These are phyloP conservation scores for Illadopsis cleaveri DNA, from an alignment of 2,113 vertebrate species.

Conservation along the genomic window DNA sequence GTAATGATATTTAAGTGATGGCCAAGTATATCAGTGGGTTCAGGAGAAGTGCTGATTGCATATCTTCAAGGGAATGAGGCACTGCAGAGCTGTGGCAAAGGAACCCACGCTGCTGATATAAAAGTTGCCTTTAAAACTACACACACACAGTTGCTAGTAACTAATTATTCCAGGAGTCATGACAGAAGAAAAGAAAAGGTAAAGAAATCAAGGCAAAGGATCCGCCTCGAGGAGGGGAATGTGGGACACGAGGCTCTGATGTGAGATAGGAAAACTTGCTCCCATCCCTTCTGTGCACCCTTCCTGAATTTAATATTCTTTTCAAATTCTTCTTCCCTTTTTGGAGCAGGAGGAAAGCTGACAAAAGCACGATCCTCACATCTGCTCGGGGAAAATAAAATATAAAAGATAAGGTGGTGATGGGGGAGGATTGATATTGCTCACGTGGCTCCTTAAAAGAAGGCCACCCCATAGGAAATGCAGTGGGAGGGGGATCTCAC, in stretches of 20 bases:
- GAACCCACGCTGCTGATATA: neutral
- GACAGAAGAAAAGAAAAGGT: conserved; percentile 32
- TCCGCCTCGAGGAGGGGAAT: conserved; percentile 35
- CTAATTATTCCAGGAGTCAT: conserved; percentile 51
- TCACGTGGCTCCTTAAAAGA: neutral
- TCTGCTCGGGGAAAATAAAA: neutral
- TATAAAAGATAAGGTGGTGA: neutral
- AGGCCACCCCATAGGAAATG: neutral
- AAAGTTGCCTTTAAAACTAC: conserved; percentile 40
- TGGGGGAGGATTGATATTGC: neutral
- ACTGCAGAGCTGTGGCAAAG: conserved; percentile 36
- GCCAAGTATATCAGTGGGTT: conserved; percentile 73
- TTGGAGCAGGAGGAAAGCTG: conserved; percentile 39
- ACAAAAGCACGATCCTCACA: conserved; percentile 41
- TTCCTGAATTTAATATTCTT: conserved; percentile 42
- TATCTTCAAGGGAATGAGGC: conserved; percentile 64
- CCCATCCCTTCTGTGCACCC: neutral
- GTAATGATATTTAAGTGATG: conserved; percentile 81
- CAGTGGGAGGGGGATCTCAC: neutral
- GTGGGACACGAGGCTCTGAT: neutral
- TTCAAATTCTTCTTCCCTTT: conserved; percentile 1
- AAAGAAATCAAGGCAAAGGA: conserved; percentile 39
- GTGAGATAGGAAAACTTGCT: neutral
- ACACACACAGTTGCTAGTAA: neutral
- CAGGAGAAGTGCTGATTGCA: conserved; percentile 69